phyloP scores from a whole-genome alignment of 1,140 invertebrate species.

The Zaprionus davidi region DNA sequence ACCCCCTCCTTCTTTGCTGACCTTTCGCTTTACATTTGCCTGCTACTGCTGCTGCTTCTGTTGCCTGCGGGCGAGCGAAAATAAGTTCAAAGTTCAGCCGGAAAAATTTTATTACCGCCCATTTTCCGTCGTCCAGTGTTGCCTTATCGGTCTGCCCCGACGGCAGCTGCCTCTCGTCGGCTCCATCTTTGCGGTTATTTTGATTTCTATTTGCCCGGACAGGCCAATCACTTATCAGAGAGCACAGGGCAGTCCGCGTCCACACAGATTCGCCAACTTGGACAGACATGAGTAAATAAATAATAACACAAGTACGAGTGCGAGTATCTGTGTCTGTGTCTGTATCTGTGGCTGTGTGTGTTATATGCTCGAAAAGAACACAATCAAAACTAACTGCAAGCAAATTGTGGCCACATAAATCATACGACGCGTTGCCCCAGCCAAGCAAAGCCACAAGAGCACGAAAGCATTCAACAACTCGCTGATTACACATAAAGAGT shows the following conservation, averaged over 20 bases:
- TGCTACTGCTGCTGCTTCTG: neutral
- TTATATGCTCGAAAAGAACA: conserved; percentile 24
- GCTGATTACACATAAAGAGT: conserved; percentile 49
- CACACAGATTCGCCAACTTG: conserved; percentile 25
- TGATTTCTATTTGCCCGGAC: conserved; percentile 67
- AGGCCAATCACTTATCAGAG: conserved; percentile 60
- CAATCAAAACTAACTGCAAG: conserved; percentile 58
- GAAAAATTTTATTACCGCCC: conserved; percentile 39
- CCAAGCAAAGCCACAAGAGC: conserved; percentile 9
- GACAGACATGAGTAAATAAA: conserved; percentile 48
- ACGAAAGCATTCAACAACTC: conserved; percentile 37
- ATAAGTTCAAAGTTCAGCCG: conserved; percentile 56
- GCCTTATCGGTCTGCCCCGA: conserved; percentile 24
- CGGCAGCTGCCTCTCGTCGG: neutral
- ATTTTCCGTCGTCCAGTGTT: conserved; percentile 17
- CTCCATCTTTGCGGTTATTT: conserved; percentile 24
- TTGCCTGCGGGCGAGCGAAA: conserved; percentile 3
- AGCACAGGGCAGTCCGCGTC: neutral
- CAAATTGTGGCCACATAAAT: conserved; percentile 58
- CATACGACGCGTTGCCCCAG: conserved; percentile 46
- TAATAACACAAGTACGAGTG: conserved; percentile 36
- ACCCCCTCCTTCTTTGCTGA: conserved; percentile 3
- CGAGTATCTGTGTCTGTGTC: neutral
- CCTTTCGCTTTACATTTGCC: conserved; percentile 16
- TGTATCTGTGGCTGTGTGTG: neutral